Conservation (phyloP, 1,140 invertebrate genomes). For the Sarcophaga bullata region DNA sequence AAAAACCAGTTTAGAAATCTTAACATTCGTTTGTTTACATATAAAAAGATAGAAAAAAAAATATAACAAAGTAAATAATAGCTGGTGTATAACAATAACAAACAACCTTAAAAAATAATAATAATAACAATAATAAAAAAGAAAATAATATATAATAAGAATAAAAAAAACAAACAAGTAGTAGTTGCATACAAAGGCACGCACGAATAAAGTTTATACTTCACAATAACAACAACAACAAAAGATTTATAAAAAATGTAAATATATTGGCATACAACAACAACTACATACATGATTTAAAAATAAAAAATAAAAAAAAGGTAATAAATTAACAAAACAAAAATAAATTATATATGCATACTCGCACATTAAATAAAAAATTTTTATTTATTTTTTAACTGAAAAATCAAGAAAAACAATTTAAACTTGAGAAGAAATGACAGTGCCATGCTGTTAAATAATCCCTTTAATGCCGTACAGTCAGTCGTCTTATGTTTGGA, state of each 20-base stretch:
- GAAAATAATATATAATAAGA: not conserved
- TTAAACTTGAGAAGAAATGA: no score
- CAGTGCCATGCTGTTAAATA: no score
- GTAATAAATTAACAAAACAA: no score
- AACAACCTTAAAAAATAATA: not conserved
- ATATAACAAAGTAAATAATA: not conserved
- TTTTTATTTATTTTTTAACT: no score
- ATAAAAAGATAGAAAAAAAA: not conserved
- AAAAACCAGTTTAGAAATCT: not conserved
- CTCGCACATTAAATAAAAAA: no score
- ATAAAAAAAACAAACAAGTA: slow-evolving; percentile 16
- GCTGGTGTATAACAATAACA: not conserved
- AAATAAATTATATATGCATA: no score
- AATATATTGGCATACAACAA: not conserved
- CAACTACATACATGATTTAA: not conserved
- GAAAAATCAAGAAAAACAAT: no score
- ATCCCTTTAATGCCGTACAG: no score
- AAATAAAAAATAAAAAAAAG: no score
- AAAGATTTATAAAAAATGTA: not conserved
- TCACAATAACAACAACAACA: not conserved
- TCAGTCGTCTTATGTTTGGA: no score
- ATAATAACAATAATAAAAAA: slow-evolving; percentile 18
- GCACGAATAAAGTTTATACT: not conserved
- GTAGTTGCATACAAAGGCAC: not conserved
- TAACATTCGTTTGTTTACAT: not conserved